These are phyloP conservation scores for Conus betulinus DNA, from an alignment of 1,140 invertebrate species.

Conservation along the genomic window DNA sequence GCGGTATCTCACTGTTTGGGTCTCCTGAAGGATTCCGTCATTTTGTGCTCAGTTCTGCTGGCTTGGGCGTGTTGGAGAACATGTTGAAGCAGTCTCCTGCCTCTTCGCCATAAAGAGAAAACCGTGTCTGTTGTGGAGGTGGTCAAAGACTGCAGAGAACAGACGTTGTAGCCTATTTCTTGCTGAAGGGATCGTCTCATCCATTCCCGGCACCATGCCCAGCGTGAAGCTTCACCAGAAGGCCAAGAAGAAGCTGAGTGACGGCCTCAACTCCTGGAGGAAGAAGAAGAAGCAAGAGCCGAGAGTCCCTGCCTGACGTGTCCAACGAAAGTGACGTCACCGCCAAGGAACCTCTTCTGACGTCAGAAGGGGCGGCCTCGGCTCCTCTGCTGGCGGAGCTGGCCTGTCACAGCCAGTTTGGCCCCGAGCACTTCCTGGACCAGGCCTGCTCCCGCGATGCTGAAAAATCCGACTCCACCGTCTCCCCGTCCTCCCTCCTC, in stretches of 20 bases:
- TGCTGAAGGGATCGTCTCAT: too few species aligned
- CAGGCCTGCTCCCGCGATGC: neutral
- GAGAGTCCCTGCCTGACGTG: neutral
- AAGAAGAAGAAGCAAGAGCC: slow-evolving; percentile 24
- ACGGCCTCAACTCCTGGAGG: slow-evolving; percentile 19
- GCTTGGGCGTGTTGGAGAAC: too few species aligned
- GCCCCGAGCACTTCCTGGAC: neutral
- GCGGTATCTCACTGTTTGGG: too few species aligned
- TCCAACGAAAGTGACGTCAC: neutral
- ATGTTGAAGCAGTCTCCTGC: too few species aligned
- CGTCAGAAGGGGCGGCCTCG: neutral
- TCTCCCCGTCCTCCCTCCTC: slow-evolving; percentile 1
- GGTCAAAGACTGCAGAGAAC: too few species aligned
- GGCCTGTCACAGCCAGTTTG: neutral
- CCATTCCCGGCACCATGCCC: neutral
- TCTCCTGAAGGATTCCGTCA: too few species aligned
- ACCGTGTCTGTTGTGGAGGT: too few species aligned
- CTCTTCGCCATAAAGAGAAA: too few species aligned
- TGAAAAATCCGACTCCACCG: slow-evolving; percentile 7
- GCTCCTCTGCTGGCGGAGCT: neutral
- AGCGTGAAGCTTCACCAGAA: slow-evolving; percentile 9
- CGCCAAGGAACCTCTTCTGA: neutral
- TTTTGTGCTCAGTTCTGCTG: too few species aligned
- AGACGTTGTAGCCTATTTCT: too few species aligned
- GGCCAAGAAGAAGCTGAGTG: slow-evolving; percentile 35